phyloP scores from a whole-genome alignment of 2,797 vertebrate species.

The Rhynchonycteris naso region DNA sequence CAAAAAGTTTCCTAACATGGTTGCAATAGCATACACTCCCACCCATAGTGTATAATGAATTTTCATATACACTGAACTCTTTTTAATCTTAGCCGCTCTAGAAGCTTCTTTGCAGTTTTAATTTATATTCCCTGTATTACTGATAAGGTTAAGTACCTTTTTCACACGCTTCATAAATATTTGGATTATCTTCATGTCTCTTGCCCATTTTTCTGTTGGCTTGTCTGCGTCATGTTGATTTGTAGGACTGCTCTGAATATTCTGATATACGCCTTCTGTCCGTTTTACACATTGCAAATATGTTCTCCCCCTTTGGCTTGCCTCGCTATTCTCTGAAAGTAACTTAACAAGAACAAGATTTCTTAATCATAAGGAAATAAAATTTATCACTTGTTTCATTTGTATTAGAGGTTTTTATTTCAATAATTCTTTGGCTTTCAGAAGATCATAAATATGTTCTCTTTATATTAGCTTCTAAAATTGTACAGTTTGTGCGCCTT shows the following conservation, averaged over 20 bases:
- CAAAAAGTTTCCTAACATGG: background rate
- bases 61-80: background rate
- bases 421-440: background rate
- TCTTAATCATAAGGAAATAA: background rate
- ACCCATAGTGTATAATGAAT: background rate
- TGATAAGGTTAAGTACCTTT: background rate
- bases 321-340: background rate
- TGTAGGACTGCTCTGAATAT: background rate
- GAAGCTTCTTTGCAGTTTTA: background rate
- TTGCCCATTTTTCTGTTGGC: background rate
- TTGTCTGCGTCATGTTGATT: background rate
- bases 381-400: background rate
- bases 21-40: background rate
- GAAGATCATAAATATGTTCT: background rate
- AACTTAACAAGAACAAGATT: background rate
- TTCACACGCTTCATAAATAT: background rate
- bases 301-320: background rate
- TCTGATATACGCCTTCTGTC: background rate
- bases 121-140: background rate
- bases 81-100: conserved; percentile 4
- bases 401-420: background rate
- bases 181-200: background rate
- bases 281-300: background rate
- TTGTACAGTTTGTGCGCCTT: background rate
- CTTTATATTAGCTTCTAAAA: background rate